phyloP scores from a whole-genome alignment of 2,888 invertebrate genomes.

The Smittia aterrima region DNA sequence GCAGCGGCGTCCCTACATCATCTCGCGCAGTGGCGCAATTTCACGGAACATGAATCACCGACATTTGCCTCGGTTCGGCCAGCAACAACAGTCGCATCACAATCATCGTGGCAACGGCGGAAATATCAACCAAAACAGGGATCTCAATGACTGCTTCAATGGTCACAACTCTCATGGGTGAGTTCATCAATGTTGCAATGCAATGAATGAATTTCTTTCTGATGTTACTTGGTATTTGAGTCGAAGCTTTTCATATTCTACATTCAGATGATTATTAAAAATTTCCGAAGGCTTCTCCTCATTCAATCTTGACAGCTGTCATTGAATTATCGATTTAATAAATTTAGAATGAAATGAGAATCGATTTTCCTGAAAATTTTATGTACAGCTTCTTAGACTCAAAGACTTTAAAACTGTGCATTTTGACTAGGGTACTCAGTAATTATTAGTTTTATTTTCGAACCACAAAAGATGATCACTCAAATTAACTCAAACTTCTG shows the following conservation, averaged over 20 bases:
- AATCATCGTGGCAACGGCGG: conserved; percentile 5
- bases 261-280: too few species aligned
- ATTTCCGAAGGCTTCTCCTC: too few species aligned
- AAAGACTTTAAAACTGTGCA: not conserved
- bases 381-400: not conserved
- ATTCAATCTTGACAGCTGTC: too few species aligned
- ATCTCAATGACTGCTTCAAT: conserved; percentile 22
- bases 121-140: conserved; percentile 9
- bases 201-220: not conserved
- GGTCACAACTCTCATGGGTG: conserved; percentile 32
- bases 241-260: not conserved
- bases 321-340: too few species aligned
- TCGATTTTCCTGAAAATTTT: not conserved
- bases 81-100: conserved; percentile 26
- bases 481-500: not conserved
- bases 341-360: too few species aligned
- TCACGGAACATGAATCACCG: conserved; percentile 36
- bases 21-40: conserved; percentile 26
- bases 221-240: not conserved
- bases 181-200: conserved; percentile 3
- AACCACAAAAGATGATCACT: not conserved
- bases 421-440: conserved; percentile 25
- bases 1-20: conserved; percentile 35
- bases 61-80: conserved; percentile 18
- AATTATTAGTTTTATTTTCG: not conserved